phyloP scores from a whole-genome alignment of 2,888 invertebrate genomes.

The Meteorus cinctellus region DNA sequence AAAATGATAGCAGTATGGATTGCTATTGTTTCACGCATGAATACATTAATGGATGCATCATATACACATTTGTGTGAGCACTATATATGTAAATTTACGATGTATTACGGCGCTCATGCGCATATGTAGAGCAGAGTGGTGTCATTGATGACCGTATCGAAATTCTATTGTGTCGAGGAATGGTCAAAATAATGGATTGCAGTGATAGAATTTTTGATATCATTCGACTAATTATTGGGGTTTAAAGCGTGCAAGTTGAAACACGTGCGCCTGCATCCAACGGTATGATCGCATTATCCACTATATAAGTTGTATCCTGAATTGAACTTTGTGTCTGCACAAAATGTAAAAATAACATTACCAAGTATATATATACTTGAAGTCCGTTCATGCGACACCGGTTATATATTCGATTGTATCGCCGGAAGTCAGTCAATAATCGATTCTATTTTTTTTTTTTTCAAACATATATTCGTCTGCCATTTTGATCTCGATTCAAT shows the following conservation, averaged over 20 bases:
- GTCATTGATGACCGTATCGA: too few species aligned
- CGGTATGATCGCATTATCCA: not conserved
- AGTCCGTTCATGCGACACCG: conserved; percentile 50
- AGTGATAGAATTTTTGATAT: too few species aligned
- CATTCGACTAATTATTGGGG: not conserved
- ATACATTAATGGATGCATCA: too few species aligned
- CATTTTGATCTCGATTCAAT: not conserved
- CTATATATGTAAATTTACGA: too few species aligned
- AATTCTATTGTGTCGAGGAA: too few species aligned
- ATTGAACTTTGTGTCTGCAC: not conserved
- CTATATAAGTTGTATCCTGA: not conserved
- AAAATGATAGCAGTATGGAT: too few species aligned
- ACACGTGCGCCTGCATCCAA: not conserved
- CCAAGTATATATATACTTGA: not conserved
- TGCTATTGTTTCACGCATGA: too few species aligned
- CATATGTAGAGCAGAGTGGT: too few species aligned
- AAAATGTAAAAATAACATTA: conserved; percentile 17
- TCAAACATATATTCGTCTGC: not conserved
- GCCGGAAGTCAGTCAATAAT: conserved; percentile 39
- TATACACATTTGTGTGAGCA: too few species aligned
- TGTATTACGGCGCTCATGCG: too few species aligned
- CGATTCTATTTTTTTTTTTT: not conserved
- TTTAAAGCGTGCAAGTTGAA: not conserved
- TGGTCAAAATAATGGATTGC: too few species aligned
- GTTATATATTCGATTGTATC: conserved; percentile 25